phyloP scores from a whole-genome alignment of 2,797 vertebrate species.

The Typhlichthys subterraneus region DNA sequence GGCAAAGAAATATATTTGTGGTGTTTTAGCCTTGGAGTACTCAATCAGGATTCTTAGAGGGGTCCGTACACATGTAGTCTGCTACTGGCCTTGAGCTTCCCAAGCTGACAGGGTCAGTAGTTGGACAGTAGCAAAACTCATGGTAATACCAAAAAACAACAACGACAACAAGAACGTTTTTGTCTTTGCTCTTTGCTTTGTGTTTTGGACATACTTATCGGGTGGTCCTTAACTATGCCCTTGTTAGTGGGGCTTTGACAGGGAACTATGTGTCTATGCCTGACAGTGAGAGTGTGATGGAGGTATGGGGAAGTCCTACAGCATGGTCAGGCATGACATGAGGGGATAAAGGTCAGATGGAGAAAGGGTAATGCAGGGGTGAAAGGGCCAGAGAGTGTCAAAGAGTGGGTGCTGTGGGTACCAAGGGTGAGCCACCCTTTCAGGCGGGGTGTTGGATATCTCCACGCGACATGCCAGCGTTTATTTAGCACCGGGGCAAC shows the following conservation, averaged over 20 bases:
- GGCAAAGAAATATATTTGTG: conserved; percentile 34
- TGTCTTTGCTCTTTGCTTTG: background rate
- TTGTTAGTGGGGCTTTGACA: conserved; percentile 36
- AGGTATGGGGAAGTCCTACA: conserved; percentile 20
- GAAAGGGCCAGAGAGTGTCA: conserved; percentile 51
- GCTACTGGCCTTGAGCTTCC: conserved; percentile 36
- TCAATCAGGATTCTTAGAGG: conserved; percentile 28
- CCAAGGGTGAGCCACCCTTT: conserved; percentile 63
- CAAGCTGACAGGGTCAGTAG: conserved; percentile 38
- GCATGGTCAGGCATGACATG: conserved; percentile 26
- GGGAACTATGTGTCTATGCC: conserved; percentile 1
- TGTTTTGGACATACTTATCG: background rate
- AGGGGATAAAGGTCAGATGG: conserved; percentile 15
- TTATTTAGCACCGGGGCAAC: conserved; percentile 79
- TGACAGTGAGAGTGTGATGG: conserved; percentile 6
- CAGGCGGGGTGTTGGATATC: conserved; percentile 70
- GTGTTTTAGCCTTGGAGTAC: conserved; percentile 27
- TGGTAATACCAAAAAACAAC: background rate
- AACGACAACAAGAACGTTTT: background rate
- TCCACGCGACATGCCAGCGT: conserved; percentile 73
- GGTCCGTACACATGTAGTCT: conserved; percentile 17
- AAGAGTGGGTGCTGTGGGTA: conserved; percentile 51
- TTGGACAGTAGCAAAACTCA: conserved; percentile 22
- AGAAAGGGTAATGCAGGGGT: conserved; percentile 40
- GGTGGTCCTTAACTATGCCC: conserved; percentile 6